phyloP scores from a whole-genome alignment of 2,113 vertebrate species.

The Opisthocomus hoazin region DNA sequence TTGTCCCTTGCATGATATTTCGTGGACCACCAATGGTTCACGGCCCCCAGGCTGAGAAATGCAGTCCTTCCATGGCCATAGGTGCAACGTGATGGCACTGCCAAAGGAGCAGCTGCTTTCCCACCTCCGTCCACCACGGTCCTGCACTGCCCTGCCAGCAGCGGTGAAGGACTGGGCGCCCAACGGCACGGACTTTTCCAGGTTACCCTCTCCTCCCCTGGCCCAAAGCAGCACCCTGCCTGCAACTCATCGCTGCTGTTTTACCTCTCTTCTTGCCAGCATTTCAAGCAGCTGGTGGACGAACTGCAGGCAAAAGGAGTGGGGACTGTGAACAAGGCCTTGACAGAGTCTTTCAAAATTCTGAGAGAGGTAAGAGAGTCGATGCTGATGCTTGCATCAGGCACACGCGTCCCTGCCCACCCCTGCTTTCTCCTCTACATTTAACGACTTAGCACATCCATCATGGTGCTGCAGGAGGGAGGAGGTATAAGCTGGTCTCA shows the following conservation, averaged over 20 bases:
- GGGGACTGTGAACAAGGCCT: constrained; percentile 85
- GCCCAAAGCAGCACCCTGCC: not conserved
- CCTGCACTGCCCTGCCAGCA: not conserved
- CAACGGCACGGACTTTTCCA: not conserved
- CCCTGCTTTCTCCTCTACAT: not conserved
- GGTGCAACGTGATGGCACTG: not conserved
- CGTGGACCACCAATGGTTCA: not conserved
- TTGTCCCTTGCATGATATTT: not conserved
- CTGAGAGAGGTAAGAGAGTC: constrained; percentile 80
- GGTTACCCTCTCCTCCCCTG: not conserved
- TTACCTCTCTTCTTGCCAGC: constrained; percentile 65
- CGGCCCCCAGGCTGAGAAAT: not conserved
- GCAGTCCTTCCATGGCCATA: not conserved
- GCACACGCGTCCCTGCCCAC: not conserved
- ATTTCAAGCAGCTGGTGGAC: constrained; percentile 90
- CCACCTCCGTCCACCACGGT: not conserved
- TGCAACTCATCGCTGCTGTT: not conserved
- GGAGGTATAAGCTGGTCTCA: not conserved
- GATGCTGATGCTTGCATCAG: not conserved
- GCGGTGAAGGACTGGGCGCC: not conserved
- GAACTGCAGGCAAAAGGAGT: constrained; percentile 91
- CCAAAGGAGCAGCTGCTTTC: not conserved
- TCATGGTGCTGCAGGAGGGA: not conserved
- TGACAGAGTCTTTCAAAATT: constrained; percentile 91
- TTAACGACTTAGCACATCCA: not conserved